Evolutionary conservation across 2,888 invertebrate genomes (phyloP).

Genomic region (Myopa testacea): DNA sequence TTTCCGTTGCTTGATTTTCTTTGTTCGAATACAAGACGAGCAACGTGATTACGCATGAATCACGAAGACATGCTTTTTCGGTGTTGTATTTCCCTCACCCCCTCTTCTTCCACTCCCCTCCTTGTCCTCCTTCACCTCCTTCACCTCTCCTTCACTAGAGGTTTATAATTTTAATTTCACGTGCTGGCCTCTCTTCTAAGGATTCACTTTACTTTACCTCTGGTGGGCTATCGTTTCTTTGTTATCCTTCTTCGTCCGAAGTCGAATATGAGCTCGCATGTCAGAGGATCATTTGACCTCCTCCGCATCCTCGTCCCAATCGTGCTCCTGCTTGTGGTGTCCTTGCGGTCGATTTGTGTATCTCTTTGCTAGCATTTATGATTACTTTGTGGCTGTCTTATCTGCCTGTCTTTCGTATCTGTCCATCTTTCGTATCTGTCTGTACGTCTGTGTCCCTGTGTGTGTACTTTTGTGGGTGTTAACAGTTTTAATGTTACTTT

Average conservation of each 20-base stretch:
- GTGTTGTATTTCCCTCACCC: no score
- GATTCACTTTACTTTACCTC: slow-evolving; percentile 22
- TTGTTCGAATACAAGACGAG: no score
- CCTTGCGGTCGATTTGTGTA: slow-evolving; percentile 24
- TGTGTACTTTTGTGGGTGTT: slow-evolving; percentile 18
- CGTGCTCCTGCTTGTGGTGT: neutral
- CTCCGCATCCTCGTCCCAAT: neutral
- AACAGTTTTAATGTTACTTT: slow-evolving; percentile 20
- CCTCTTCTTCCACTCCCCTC: no score
- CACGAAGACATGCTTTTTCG: no score
- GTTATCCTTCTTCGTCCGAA: neutral
- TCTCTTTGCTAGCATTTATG: slow-evolving; percentile 19
- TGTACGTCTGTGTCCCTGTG: neutral
- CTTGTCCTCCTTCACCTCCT: no score
- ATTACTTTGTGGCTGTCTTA: slow-evolving; percentile 6
- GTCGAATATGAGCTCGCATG: slow-evolving; percentile 14
- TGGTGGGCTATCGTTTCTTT: neutral
- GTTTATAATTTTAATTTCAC: neutral
- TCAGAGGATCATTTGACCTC: slow-evolving; percentile 1
- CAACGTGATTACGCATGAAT: no score
- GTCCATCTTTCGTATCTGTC: neutral
- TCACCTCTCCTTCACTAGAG: no score
- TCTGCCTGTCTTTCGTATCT: neutral
- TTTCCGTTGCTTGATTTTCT: no score
- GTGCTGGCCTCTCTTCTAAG: slow-evolving; percentile 12